A percentile compares a stretch with the other conserved stretches of the same genome.
These are phyloP conservation scores for Pediacus dermestoides DNA, from an alignment of 2,888 invertebrate genomes.

Conservation along the genomic window DNA sequence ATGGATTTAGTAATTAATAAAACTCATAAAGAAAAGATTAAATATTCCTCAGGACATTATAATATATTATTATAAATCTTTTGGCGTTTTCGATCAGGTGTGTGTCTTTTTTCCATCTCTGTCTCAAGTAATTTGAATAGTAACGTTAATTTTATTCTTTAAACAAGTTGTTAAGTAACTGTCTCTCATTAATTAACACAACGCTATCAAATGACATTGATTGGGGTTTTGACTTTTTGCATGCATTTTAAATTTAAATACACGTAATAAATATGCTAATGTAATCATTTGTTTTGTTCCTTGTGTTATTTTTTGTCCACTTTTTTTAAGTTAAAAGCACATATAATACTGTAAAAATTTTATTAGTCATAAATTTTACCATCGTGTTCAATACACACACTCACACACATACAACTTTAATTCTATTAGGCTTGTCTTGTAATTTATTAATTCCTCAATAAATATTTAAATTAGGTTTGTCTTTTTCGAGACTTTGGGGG, in stretches of 20 bases:
- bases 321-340: slow-evolving; percentile 1
- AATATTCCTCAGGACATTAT: slow-evolving; percentile 6
- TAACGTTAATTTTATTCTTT: slow-evolving; percentile 25
- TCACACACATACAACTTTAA: slow-evolving; percentile 12
- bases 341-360: slow-evolving; percentile 16
- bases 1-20: slow-evolving; percentile 10
- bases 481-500: too few species aligned
- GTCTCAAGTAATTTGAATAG: slow-evolving; percentile 21
- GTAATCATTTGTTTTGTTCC: slow-evolving; percentile 12
- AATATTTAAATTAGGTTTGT: slow-evolving; percentile 6
- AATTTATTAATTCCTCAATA: slow-evolving; percentile 15
- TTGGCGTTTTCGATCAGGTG: too few species aligned
- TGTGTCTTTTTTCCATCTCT: too few species aligned
- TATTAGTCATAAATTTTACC: slow-evolving; percentile 27
- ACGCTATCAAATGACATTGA: slow-evolving; percentile 15
- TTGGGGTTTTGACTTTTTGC: slow-evolving; percentile 6
- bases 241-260: slow-evolving; percentile 5
- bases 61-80: background rate
- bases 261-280: slow-evolving; percentile 19
- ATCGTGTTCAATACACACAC: slow-evolving; percentile 27
- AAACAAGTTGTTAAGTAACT: slow-evolving; percentile 26
- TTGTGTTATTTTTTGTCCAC: slow-evolving; percentile 1
- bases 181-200: slow-evolving; percentile 23
- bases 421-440: slow-evolving; percentile 12
- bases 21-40: slow-evolving; percentile 11